phyloP scores from a whole-genome alignment of 2,888 invertebrate genomes.

The Gnatocerus cornutus region DNA sequence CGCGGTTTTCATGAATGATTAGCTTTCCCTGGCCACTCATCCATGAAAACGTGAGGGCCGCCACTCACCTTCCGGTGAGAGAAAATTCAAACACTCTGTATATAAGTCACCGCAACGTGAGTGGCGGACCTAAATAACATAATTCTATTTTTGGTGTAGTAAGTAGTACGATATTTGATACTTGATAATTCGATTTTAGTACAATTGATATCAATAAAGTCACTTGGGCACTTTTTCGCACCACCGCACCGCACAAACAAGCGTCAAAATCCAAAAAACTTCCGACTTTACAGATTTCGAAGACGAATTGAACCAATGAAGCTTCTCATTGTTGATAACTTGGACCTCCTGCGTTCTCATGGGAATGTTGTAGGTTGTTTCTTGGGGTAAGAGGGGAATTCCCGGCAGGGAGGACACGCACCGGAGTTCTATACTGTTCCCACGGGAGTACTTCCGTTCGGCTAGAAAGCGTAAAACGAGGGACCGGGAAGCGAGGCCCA shows the following conservation, averaged over 20 bases:
- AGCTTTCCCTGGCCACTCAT: too few relatives aligned
- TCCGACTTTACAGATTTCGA: conserved; percentile 11
- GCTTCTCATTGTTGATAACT: conserved; percentile 62
- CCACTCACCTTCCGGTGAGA: too few relatives aligned
- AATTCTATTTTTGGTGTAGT: too few relatives aligned
- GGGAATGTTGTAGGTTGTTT: conserved; percentile 56
- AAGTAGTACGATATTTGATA: too few relatives aligned
- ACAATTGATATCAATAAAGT: too few relatives aligned
- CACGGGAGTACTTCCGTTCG: conserved; percentile 62
- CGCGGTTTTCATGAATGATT: too few relatives aligned
- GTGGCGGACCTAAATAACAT: too few relatives aligned
- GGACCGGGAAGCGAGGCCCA: conserved; percentile 62
- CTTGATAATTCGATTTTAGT: too few relatives aligned
- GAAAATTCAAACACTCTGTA: too few relatives aligned
- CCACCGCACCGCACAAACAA: conserved; percentile 38
- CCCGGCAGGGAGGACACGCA: conserved; percentile 66
- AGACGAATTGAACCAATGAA: conserved; percentile 57
- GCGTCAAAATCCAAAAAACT: conserved; percentile 15
- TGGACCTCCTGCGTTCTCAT: conserved; percentile 56
- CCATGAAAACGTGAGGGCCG: too few relatives aligned
- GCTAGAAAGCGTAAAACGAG: conserved; percentile 60
- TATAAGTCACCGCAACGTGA: too few relatives aligned
- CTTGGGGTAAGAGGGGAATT: conserved; percentile 62
- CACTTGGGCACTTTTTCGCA: too few relatives aligned
- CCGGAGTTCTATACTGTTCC: conserved; percentile 62